These are phyloP conservation scores for Idris sp. DNA, from an alignment of 1,140 invertebrate genomes.

Conservation along the genomic window DNA sequence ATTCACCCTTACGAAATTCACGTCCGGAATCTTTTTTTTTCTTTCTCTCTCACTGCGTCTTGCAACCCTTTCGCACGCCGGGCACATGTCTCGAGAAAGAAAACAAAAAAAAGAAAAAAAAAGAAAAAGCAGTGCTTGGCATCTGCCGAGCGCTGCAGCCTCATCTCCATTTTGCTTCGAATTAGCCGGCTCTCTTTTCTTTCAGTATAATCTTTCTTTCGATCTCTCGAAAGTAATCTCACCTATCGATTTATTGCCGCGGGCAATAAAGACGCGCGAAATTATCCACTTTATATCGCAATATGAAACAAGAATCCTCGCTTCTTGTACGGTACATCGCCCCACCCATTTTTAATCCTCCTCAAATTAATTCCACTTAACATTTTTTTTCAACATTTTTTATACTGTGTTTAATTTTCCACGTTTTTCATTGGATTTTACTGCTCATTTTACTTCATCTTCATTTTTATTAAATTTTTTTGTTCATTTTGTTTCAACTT, in stretches of 20 bases:
- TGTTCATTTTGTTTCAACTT: too few species aligned
- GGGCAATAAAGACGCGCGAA: constrained; percentile 56
- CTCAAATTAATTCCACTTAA: constrained; percentile 31
- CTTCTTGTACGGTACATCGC: constrained; percentile 24
- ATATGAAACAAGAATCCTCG: constrained; percentile 49
- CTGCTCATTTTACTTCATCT: too few species aligned
- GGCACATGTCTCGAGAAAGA: constrained; percentile 72
- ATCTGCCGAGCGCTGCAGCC: constrained; percentile 70
- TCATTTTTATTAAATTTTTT: too few species aligned
- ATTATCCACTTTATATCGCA: constrained; percentile 57
- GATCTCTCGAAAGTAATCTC: constrained; percentile 56
- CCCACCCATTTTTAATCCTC: constrained; percentile 3
- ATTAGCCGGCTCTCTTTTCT: constrained; percentile 53
- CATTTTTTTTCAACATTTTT: too few species aligned
- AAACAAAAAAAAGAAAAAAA: constrained; percentile 74
- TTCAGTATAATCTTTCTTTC: constrained; percentile 45
- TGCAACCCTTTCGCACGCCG: constrained; percentile 72
- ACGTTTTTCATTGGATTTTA: too few species aligned
- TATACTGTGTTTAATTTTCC: too few species aligned
- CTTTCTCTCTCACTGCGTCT: too few species aligned
- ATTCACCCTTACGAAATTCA: constrained; percentile 70
- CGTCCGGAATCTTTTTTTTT: constrained; percentile 52
- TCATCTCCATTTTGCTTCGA: constrained; percentile 48
- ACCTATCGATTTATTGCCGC: constrained; percentile 62
- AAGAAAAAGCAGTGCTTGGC: too few species aligned